A percentile compares a stretch with the other conserved stretches of the same genome.
These are phyloP conservation scores for Aleadryas rufinucha DNA, from an alignment of 2,113 vertebrate species.

Conservation along the genomic window DNA sequence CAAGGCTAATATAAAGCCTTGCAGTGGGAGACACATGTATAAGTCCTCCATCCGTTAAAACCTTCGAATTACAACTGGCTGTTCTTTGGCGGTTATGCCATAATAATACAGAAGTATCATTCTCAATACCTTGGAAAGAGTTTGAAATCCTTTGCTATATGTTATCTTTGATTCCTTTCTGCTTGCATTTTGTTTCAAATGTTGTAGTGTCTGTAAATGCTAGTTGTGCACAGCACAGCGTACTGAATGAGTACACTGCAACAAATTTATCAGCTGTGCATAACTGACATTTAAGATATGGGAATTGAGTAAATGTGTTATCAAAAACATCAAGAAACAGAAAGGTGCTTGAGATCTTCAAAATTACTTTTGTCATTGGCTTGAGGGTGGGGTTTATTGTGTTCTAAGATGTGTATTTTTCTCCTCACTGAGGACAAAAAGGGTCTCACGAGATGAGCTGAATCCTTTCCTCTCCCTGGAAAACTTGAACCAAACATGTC, in stretches of 20 bases:
- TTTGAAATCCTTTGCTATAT: background rate
- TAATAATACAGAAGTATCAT: background rate
- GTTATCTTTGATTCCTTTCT: background rate
- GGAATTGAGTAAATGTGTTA: background rate
- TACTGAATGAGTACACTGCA: background rate
- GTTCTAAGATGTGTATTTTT: background rate
- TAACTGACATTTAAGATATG: background rate
- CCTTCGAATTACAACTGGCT: background rate
- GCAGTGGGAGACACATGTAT: background rate
- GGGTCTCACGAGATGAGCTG: background rate
- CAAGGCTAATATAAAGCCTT: background rate
- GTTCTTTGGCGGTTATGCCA: background rate
- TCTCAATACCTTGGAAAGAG: background rate
- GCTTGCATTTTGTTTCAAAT: background rate
- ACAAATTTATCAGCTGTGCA: background rate
- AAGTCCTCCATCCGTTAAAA: background rate
- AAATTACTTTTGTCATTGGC: background rate
- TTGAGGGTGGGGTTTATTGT: background rate
- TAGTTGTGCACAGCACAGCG: background rate
- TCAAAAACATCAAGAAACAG: background rate
- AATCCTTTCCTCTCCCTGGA: background rate
- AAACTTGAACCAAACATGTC: background rate
- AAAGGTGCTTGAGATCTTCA: background rate
- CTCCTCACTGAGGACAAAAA: background rate
- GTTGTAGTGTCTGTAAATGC: background rate